Percentiles rank a stretch among this genome's conserved stretches.
These are phyloP conservation scores for Isaurus tuberculatus DNA, from an alignment of 92 coral and sea anemone genomes.

Conservation along the genomic window DNA sequence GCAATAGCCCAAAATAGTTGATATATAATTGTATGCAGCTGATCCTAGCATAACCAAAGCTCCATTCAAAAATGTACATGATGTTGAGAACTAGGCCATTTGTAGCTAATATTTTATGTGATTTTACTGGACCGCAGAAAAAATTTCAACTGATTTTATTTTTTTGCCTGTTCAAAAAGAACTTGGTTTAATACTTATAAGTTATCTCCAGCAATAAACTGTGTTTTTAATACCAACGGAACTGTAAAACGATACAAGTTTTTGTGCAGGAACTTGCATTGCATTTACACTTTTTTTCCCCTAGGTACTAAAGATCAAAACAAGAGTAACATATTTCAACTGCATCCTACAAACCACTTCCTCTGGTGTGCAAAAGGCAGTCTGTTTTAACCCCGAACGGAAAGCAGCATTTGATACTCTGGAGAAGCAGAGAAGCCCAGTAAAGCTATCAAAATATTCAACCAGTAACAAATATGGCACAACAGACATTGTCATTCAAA, in stretches of 20 bases:
- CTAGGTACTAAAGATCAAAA: constrained; percentile 20
- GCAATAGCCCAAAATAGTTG: neutral
- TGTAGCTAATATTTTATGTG: constrained; percentile 9
- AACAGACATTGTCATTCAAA: constrained; percentile 34
- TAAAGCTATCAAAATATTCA: constrained; percentile 17
- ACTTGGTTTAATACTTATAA: neutral
- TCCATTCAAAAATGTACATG: constrained; percentile 4
- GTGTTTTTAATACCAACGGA: neutral
- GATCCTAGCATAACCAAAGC: neutral
- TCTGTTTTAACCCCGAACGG: constrained; percentile 52
- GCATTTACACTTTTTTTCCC: neutral
- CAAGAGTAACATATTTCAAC: constrained; percentile 39
- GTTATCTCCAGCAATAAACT: constrained; percentile 2
- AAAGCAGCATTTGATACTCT: constrained; percentile 28
- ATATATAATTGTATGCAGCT: constrained; percentile 8
- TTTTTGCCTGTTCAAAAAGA: neutral
- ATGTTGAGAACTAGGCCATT: constrained; percentile 1
- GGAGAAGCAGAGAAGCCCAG: constrained; percentile 31
- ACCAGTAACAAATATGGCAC: constrained; percentile 41
- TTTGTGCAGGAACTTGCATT: constrained; percentile 9
- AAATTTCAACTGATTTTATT: constrained; percentile 3
- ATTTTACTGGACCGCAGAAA: constrained; percentile 2
- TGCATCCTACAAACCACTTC: constrained; percentile 49
- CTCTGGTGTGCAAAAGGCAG: constrained; percentile 43
- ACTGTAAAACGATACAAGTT: constrained; percentile 3